Base-by-base conservation (phyloP, 2,888 invertebrate species). In the Alsophila aescularia region DNA sequence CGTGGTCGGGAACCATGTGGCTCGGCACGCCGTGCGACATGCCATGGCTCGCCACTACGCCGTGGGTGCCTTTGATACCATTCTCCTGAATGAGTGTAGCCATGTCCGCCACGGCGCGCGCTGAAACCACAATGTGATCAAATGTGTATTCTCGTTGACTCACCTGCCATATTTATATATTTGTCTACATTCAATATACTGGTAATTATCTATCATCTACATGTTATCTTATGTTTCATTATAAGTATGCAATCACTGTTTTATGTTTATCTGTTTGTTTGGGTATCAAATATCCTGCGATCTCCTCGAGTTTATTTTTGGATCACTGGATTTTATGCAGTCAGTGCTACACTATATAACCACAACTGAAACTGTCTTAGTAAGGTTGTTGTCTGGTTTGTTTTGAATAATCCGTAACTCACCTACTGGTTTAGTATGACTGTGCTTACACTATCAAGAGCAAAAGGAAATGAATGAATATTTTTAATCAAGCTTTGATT, bases 61-160 rank as follows among this genome's bases (percentile, higher is more conserved):
- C 40, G 45, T 45, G 50, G 16, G 44, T 40, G 77, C 95, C 94
- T 87, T 95, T 95, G 85, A 96, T 94, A 89, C 96, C 95, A 93
- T 96, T 96, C 87, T 96, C 95, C 85, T 96, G 96, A 85, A 96
- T 93, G 92, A 95, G 94, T 83, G 96, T 95, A 92, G 96, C 96
- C 96, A 96, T 96, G 85, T 77, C 90, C 84, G 69, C 82, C 83
- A 82, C 83, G 73, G 78, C 82, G 78, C 81, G 67, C 74, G 70
- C 90, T 90, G 90, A 61, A 89, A 90, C n/a, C 45, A 66, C 35
- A 66, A 57, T 47, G 12, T 8, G 18, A 45, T 10, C 29, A 37
- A 27, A 36, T 36, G 13, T 34, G 13, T 27, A 21, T 21, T 16
- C 18, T 45, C 27, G 18, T 13, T 16, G 31, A 42, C 18, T 41